Evolutionary conservation across 1,140 invertebrate genomes (phyloP).

Genomic region (Chrysoperla carnea): DNA sequence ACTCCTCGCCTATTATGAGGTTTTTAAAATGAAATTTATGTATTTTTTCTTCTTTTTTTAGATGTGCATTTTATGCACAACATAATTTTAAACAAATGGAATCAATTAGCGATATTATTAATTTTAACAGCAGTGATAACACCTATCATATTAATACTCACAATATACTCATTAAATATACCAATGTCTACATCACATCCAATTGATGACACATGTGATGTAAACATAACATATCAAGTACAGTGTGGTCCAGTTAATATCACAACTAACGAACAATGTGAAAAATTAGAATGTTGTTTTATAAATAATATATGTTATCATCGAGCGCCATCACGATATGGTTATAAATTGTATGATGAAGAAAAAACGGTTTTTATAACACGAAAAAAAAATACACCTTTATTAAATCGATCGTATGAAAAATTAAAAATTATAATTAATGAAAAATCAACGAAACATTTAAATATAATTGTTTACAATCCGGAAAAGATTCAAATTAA

Average conservation of each 20-base stretch:
- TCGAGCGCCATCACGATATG: constrained; percentile 14
- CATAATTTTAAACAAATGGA: no score
- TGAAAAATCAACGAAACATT: constrained; percentile 2
- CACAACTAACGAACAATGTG: constrained; percentile 8
- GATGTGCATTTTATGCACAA: no score
- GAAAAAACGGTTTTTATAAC: background rate
- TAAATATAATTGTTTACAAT: constrained; percentile 4
- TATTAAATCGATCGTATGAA: background rate
- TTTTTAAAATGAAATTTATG: no score
- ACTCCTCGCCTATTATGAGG: no score
- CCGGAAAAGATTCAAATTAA: background rate
- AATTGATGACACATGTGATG: constrained; percentile 7
- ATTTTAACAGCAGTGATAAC: no score
- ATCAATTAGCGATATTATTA: no score
- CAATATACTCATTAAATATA: no score
- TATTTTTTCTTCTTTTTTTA: no score
- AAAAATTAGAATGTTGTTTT: constrained; percentile 11
- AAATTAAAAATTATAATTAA: constrained; percentile 2
- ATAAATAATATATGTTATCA: constrained; percentile 14
- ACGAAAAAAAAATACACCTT: constrained; percentile 1
- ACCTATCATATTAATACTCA: no score
- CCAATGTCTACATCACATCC: no score
- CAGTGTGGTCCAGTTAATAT: constrained; percentile 11
- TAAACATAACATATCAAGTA: constrained; percentile 10
- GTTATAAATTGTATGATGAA: constrained; percentile 3